Percentiles rank a stretch among this genome's conserved stretches.
Evolutionary conservation across 2,888 invertebrate genomes (phyloP).

Genomic region (Dryocosmus kuriphilus): DNA sequence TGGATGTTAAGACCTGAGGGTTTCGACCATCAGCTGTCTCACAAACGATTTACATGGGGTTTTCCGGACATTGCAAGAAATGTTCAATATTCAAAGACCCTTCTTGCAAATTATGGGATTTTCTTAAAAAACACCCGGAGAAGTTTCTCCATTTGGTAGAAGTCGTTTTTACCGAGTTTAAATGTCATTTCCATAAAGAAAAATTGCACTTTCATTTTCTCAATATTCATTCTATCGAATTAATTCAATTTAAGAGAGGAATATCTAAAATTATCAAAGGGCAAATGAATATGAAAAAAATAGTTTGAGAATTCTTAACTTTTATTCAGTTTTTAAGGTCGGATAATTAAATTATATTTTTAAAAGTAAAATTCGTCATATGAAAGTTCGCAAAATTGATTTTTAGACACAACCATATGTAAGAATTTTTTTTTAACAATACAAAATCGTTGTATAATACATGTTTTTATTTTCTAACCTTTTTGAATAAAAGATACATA

Average conservation of each 20-base stretch:
- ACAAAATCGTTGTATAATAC: too few species aligned
- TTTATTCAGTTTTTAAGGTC: background rate
- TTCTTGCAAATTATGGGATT: background rate
- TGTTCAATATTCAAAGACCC: background rate
- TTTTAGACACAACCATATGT: too few species aligned
- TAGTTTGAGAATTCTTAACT: background rate
- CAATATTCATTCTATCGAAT: background rate
- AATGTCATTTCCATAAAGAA: background rate
- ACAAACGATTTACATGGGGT: background rate
- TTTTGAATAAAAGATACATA: background rate
- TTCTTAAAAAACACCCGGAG: background rate
- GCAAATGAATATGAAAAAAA: background rate
- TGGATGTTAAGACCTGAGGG: background rate
- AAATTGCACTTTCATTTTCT: background rate
- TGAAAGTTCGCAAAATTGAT: too few species aligned
- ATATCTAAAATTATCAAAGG: background rate
- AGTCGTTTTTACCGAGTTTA: background rate
- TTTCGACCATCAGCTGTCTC: conserved; percentile 5
- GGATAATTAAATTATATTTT: background rate
- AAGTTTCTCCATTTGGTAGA: background rate
- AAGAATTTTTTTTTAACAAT: too few species aligned
- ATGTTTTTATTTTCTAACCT: background rate
- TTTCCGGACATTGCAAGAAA: background rate
- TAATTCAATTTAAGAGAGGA: background rate
- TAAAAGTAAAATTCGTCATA: too few species aligned